Evolutionary conservation across 2,888 invertebrate species (phyloP), one percentile per base, ranked within the genome.

Genomic region (Synanthedon formicaeformis): DNA sequence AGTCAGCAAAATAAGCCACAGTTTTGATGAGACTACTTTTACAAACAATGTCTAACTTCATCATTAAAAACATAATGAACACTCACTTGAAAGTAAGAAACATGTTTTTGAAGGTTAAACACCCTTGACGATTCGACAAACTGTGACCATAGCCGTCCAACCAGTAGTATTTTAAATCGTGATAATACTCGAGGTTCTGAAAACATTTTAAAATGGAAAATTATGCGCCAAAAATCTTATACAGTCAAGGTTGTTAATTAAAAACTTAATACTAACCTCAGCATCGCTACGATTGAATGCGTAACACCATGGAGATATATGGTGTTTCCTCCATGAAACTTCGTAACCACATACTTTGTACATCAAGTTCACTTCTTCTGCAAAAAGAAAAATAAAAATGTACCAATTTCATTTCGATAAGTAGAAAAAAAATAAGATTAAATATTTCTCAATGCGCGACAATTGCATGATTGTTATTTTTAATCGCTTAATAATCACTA

Each of bases 151-250:
- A 95, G 5, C 96, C 95, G 73, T 95, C 94, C 57, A 91, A 81
- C 93, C 94, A 95, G 73, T 93, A 96, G 67, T 93, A 91, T 72
- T 92, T 91, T 52, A 96, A 73, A 71, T 96, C 96, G 66, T 92
- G 90, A 40, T 88, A 89, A 71, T 93, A 96, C 75, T 95, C 95
- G 54, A 95, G 63, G 14, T 89, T 78, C 93, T 93, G 66, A 51
- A 83, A 34, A 34, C 23, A 23, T 6, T 34, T 34, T 34, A 34
- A 10, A 34, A 34, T 34, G 8, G 34, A 34, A 34, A 34, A 34
- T 34, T 16, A 16, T 2, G 2, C 16, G 16, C 16, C 16, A 1
- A 16, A 16, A 16, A 16, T 2, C 16, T 16, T 16, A 16, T 2
- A 16, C 16, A 16, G 16, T 16, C 16, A 16, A 16, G 16, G 16